Evolutionary conservation across 2,797 vertebrate species (phyloP).

Genomic region (Acipenser ruthenus): DNA sequence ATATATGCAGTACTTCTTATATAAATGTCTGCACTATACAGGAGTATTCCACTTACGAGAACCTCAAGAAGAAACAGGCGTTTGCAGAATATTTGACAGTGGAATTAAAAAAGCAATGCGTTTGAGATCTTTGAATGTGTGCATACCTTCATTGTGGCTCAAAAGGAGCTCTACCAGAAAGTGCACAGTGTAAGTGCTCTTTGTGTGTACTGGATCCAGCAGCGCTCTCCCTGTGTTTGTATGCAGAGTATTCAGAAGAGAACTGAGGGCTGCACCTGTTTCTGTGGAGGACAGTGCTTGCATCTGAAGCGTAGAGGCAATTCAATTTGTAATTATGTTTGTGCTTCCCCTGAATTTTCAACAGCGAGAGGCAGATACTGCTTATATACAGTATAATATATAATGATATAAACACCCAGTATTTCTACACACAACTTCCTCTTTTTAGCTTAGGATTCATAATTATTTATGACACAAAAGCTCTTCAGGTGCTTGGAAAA

Average conservation of each 20-base stretch:
- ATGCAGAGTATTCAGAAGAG: not conserved
- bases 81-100: too few relatives aligned
- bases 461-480: too few relatives aligned
- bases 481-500: too few relatives aligned
- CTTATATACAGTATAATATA: too few relatives aligned
- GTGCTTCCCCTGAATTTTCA: not conserved
- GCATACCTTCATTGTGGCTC: not conserved
- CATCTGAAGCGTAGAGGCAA: conserved; percentile 11
- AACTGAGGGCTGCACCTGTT: conserved; percentile 9
- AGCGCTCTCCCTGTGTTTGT: not conserved
- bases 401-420: too few relatives aligned
- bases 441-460: too few relatives aligned
- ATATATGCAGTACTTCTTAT: too few relatives aligned
- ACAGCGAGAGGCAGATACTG: too few relatives aligned
- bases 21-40: too few relatives aligned
- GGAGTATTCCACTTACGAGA: too few relatives aligned
- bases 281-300: conserved; percentile 11
- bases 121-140: not conserved
- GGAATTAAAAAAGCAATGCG: not conserved
- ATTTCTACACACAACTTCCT: too few relatives aligned
- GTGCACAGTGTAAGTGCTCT: not conserved
- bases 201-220: not conserved
- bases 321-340: conserved; percentile 16
- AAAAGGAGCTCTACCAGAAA: not conserved
- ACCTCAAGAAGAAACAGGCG: too few relatives aligned